A percentile compares a stretch with the other conserved stretches of the same genome.
phyloP scores from a whole-genome alignment of 37 sponge, comb jelly and placozoan genomes.

The Trichoplax adhaerens region DNA sequence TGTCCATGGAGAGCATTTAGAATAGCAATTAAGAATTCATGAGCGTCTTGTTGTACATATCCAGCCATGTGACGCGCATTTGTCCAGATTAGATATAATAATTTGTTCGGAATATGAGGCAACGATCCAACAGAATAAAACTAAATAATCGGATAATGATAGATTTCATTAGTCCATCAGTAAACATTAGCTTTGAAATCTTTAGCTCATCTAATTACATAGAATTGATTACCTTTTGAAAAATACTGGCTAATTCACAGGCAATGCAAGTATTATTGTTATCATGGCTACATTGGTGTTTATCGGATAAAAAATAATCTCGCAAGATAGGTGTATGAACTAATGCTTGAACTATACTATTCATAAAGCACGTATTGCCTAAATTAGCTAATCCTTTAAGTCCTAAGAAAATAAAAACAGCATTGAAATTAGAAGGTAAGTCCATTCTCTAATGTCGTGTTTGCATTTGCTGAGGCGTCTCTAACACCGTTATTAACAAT shows the following conservation, averaged over 20 bases:
- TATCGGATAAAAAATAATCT: conserved; percentile 84
- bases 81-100: conserved; percentile 87
- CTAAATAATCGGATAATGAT: conserved; percentile 14
- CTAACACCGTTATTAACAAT: too few species aligned
- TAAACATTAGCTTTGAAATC: neutral
- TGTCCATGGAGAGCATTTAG: conserved; percentile 84
- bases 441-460: too few species aligned
- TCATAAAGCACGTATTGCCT: conserved; percentile 99
- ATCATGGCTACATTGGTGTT: conserved; percentile 36
- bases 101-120: conserved; percentile 70
- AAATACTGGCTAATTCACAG: conserved; percentile 78
- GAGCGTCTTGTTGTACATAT: conserved; percentile 97
- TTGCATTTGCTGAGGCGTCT: too few species aligned
- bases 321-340: conserved; percentile 86
- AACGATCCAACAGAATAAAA: conserved; percentile 60
- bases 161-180: neutral
- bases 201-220: neutral
- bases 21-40: conserved; percentile 92
- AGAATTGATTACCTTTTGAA: conserved; percentile 47
- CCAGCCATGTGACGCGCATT: conserved; percentile 91
- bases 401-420: conserved; percentile 31
- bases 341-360: conserved; percentile 80
- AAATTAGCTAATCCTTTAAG: conserved; percentile 84
- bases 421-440: neutral
- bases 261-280: conserved; percentile 46